Evolutionary conservation across 2,888 invertebrate species (phyloP).

Genomic region (Dryomyza anilis): DNA sequence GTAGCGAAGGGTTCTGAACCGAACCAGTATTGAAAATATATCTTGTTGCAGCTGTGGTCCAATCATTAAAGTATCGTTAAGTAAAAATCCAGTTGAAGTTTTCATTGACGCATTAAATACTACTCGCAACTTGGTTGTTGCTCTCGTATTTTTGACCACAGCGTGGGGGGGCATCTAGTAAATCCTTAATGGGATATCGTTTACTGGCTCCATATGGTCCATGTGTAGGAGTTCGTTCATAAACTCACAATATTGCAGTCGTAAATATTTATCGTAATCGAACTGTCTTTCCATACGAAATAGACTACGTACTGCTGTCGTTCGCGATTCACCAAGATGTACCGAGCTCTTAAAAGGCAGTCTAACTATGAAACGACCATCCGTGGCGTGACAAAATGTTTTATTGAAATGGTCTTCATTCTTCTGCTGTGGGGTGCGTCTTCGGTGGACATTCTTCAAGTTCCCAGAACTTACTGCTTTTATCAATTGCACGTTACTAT

Average conservation of each 20-base stretch:
- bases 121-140: no score
- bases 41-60: slow-evolving; percentile 13
- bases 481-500: no score
- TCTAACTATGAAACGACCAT: not conserved
- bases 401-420: not conserved
- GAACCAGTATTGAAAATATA: slow-evolving; percentile 3
- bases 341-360: not conserved
- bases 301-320: not conserved
- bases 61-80: slow-evolving; percentile 6
- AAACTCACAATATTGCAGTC: not conserved
- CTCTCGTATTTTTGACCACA: no score
- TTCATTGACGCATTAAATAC: no score
- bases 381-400: not conserved
- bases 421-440: not conserved
- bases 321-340: not conserved
- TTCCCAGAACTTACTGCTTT: not conserved
- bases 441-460: not conserved
- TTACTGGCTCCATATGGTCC: not conserved
- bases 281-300: not conserved
- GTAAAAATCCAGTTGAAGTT: slow-evolving; percentile 5
- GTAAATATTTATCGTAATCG: not conserved
- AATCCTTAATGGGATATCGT: not conserved
- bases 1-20: slow-evolving; percentile 19
- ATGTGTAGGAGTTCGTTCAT: not conserved
- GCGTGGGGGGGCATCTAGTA: no score